Base-by-base conservation (phyloP, 2,888 invertebrate genomes). In the Heliconius charithonia region DNA sequence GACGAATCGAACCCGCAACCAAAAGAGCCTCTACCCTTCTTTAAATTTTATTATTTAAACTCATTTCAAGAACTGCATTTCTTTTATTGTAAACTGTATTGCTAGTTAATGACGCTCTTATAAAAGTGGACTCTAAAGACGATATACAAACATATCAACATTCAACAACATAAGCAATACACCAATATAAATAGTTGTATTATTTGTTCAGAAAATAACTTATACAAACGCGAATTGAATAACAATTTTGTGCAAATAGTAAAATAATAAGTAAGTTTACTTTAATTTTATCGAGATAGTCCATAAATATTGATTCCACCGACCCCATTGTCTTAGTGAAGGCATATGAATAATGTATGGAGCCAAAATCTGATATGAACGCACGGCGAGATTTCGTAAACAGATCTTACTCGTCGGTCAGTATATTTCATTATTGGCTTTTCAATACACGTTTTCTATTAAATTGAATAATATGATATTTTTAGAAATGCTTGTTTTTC, bases 291-390 rank as follows among this genome's bases (percentile, higher is more conserved):
- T 83, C 85, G 86, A 84, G 82, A 84, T 84, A 80, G 83, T 82
- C 88, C 87, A 89, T 91, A 91, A 91, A 90, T 90, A 90, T 89
- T 86, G 85, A 88, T 88, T 88, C 88, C 85, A 85, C 87, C 86
- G 88, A 86, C 87, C 86, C 90, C 89, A 93, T 92, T 92, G 91
- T 92, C 86, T 87, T 89, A 87, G 89, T 86, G 88, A 88, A 85
- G 85, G 79, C 86, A 90, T 88, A 92, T 93, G 90, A 92, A 93
- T 93, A 86, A 92, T 93, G 91, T 88, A 93, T 90, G 83, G 85
- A 86, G 86, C 87, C 87, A 83, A 87, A 89, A 91, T 92, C 88
- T 86, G 89, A 91, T 90, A 91, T 90, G 89, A 88, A 86, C 87
- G 82, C 92, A 92, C 89, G 90, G 90, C 86, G 88, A 88, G 90